Evolutionary conservation across 2,888 invertebrate species (phyloP).

Genomic region (Chymomyza caudatula): DNA sequence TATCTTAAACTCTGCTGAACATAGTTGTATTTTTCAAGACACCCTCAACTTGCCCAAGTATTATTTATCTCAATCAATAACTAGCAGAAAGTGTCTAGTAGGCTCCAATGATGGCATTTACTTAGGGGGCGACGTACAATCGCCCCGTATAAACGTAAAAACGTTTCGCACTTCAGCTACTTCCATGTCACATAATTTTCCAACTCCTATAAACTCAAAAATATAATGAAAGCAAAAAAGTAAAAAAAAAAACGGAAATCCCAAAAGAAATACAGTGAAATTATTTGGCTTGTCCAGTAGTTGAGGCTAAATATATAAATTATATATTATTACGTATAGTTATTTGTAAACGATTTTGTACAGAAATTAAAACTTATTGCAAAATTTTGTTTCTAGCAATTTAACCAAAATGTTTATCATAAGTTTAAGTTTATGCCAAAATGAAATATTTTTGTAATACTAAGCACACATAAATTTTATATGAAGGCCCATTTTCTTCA

Average conservation of each 20-base stretch:
- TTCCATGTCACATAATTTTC: constrained; percentile 48
- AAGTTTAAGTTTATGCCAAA: constrained; percentile 62
- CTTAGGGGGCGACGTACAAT: constrained; percentile 32
- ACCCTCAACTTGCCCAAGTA: constrained; percentile 56
- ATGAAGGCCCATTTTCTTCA: neutral
- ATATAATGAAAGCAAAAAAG: neutral
- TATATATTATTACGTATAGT: neutral
- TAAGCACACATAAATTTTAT: constrained; percentile 1
- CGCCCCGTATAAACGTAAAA: neutral
- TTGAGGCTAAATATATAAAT: constrained; percentile 5
- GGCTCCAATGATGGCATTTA: constrained; percentile 66
- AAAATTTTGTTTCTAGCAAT: constrained; percentile 15
- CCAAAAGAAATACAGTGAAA: constrained; percentile 10
- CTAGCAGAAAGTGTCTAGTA: constrained; percentile 34
- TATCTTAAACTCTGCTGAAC: constrained; percentile 49
- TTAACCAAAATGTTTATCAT: constrained; percentile 46
- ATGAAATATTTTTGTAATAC: constrained; percentile 15
- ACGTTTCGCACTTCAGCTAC: constrained; percentile 25
- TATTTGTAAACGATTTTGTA: constrained; percentile 48
- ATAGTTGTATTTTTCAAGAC: constrained; percentile 52
- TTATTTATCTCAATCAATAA: constrained; percentile 64
- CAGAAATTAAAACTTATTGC: constrained; percentile 28
- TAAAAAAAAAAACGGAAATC: neutral
- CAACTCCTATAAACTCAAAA: neutral
- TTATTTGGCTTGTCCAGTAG: constrained; percentile 6